Evolutionary conservation across 2,888 invertebrate species (phyloP).

Genomic region (Clepsis dumicolana): DNA sequence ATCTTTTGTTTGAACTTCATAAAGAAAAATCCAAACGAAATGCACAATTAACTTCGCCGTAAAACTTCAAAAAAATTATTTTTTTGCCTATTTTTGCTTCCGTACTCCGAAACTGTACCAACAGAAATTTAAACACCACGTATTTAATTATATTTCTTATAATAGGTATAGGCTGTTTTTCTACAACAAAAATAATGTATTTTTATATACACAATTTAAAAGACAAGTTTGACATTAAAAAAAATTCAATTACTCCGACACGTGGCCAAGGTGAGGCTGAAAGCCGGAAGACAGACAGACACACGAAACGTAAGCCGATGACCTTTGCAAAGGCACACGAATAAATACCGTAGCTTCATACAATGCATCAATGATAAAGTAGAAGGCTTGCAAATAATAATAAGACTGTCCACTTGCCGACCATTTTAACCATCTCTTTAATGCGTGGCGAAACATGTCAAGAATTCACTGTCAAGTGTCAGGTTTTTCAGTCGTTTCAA

Average conservation of each 20-base stretch:
- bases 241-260: conserved; percentile 21
- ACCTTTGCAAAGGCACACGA: conserved; percentile 13
- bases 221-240: not conserved
- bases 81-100: too few species aligned
- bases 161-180: not conserved
- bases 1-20: not conserved
- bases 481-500: too few species aligned
- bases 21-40: too few species aligned
- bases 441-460: too few species aligned
- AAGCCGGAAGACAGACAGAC: conserved; percentile 34
- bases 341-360: not conserved
- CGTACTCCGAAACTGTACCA: not conserved
- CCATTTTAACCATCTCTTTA: too few species aligned
- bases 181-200: not conserved
- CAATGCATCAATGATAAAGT: too few species aligned
- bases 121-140: not conserved
- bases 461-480: too few species aligned
- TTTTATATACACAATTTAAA: not conserved
- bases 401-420: too few species aligned
- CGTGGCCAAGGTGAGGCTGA: conserved; percentile 28
- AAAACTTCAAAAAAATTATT: too few species aligned
- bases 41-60: too few species aligned
- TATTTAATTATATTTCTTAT: not conserved
- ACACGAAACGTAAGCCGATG: conserved; percentile 11
- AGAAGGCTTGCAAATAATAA: too few species aligned